Evolutionary conservation across 2,888 invertebrate species (phyloP).

Genomic region (Sepiola atlantica): DNA sequence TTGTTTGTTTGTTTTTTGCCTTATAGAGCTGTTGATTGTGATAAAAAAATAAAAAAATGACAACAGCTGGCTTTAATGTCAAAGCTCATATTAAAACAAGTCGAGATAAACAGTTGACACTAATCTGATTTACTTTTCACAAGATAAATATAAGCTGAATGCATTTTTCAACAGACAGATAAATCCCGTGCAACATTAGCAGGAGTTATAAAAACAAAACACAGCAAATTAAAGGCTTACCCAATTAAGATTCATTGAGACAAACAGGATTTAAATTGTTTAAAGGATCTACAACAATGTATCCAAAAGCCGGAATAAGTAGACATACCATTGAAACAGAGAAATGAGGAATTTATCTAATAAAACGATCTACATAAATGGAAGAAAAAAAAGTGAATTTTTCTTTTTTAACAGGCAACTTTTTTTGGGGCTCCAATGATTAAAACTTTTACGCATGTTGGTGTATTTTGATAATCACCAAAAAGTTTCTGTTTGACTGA

Average conservation of each 20-base stretch:
- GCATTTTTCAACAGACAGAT: background rate
- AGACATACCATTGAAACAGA: background rate
- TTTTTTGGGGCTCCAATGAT: no score
- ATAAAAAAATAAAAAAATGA: background rate
- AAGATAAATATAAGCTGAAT: background rate
- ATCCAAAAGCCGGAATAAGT: background rate
- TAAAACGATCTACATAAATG: no score
- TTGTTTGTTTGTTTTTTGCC: background rate
- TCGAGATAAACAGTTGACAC: background rate
- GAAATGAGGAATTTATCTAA: no score
- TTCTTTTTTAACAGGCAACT: no score
- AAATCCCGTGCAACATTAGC: constrained; percentile 3
- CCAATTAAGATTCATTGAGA: constrained; percentile 19
- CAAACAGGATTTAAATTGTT: background rate
- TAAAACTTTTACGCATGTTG: no score
- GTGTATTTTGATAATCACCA: no score
- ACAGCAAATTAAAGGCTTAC: background rate
- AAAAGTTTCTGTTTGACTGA: no score
- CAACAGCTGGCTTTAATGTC: background rate
- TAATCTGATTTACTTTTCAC: constrained; percentile 4
- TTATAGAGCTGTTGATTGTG: background rate
- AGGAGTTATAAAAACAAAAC: background rate
- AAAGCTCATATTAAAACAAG: background rate
- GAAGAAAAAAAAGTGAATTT: no score
- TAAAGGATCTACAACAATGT: background rate